phyloP scores from a whole-genome alignment of 2,888 invertebrate genomes.

The Diploptera punctata region DNA sequence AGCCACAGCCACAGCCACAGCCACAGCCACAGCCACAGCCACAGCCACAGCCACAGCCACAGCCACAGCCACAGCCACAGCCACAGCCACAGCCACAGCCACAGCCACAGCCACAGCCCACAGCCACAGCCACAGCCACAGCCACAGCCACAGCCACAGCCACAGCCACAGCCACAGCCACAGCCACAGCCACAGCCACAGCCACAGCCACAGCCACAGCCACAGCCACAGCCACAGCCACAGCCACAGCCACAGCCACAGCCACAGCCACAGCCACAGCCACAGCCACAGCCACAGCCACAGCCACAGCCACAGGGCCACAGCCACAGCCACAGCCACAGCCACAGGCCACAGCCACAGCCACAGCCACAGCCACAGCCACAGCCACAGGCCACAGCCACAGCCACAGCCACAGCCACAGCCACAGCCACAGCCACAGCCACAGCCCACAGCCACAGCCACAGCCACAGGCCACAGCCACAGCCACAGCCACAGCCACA shows the following conservation, averaged over 20 bases:
- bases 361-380: neutral
- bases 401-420: neutral
- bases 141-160: neutral
- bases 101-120: no score
- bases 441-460: no score
- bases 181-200: neutral
- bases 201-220: neutral
- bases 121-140: neutral
- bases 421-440: neutral
- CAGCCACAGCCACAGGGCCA: no score
- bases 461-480: neutral
- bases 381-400: neutral
- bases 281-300: neutral
- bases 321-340: neutral
- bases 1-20: neutral
- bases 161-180: neutral
- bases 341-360: neutral
- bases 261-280: neutral
- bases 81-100: neutral
- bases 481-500: neutral
- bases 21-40: neutral
- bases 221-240: neutral
- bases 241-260: neutral
- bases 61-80: neutral
- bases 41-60: neutral